Conservation (phyloP, 2,888 invertebrate genomes). For the Eristalinus aeneus region DNA sequence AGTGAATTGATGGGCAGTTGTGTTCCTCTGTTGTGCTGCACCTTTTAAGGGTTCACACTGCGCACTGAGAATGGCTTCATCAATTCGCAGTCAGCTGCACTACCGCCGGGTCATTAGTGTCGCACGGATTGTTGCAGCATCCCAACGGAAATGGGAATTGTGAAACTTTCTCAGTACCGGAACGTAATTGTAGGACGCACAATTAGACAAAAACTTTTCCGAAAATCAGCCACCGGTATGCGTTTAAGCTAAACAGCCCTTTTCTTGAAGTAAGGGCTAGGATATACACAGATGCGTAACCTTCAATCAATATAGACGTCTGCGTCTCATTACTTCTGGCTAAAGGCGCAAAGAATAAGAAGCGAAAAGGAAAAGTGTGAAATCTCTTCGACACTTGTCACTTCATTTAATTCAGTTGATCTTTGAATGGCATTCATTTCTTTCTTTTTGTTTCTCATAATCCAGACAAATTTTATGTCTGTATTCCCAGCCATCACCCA, state of each 20-base stretch:
- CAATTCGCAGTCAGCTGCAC: background rate
- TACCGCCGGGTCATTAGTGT: background rate
- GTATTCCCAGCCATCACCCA: background rate
- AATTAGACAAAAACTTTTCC: background rate
- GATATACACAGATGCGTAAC: background rate
- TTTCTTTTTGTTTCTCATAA: conserved; percentile 7
- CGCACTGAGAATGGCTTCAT: background rate
- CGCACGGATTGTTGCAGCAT: background rate
- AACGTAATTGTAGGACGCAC: background rate
- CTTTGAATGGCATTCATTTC: conserved; percentile 7
- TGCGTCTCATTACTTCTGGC: background rate
- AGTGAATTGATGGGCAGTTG: background rate
- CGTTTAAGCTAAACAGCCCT: no score
- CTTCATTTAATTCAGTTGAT: background rate
- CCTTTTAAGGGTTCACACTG: background rate
- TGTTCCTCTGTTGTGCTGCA: background rate
- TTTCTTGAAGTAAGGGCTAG: background rate
- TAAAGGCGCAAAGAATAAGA: background rate
- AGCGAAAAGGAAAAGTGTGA: background rate
- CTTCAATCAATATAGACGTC: background rate
- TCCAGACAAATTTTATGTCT: conserved; percentile 9
- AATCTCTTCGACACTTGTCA: conserved; percentile 1
- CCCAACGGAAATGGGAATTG: background rate
- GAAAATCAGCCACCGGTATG: background rate
- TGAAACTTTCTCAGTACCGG: background rate